Evolutionary conservation across 2,888 invertebrate genomes (phyloP), one percentile per base, ranked within the genome.

Genomic region (Drosophila sordidula): DNA sequence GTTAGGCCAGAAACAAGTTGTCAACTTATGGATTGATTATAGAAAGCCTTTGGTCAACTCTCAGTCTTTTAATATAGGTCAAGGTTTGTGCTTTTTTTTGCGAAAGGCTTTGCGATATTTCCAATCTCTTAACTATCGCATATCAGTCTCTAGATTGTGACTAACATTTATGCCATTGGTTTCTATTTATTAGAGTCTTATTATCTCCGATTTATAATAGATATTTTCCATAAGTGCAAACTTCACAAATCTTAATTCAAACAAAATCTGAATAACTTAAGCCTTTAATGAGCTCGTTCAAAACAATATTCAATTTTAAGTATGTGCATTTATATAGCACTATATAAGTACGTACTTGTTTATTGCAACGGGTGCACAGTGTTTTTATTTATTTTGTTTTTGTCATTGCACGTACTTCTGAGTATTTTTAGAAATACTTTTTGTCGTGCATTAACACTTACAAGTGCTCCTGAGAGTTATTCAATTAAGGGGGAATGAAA

Each of bases 401-500:
- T 29, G 26, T 14, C 29, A 14, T 41, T 41, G 29, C 29, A 29
- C 29, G 29, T 29, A 29, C 29, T 9, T 29, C 1, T 29, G 9
- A 9, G 9, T 39, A 39, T 14, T 39, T 39, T 39, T 14, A 39
- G 38, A 39, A 39, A 14, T 8, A 14, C 14, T 39, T 14, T 39
- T 39, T n/a, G 14, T 6, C 14, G 44, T n/a, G 44, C 44, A 44
- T 44, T 44, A 25, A 44, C 12, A 25, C 44, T n/a, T 26, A 12
- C 29, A 32, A 32, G 32, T 32, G 11, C 11, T 32, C 11, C 3
- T 32, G 11, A 32, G 9, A 32, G 32, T 32, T 32, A 38, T 14
- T 14, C 6, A 26, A 6, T 22, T 22, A 22, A 22, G 22, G 22
- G 36, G n/a, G 36, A 36, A 12, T 6, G 26, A 29, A 29, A 8